phyloP scores from a whole-genome alignment of 1,140 invertebrate genomes.

The Tetramorium parvispinum region DNA sequence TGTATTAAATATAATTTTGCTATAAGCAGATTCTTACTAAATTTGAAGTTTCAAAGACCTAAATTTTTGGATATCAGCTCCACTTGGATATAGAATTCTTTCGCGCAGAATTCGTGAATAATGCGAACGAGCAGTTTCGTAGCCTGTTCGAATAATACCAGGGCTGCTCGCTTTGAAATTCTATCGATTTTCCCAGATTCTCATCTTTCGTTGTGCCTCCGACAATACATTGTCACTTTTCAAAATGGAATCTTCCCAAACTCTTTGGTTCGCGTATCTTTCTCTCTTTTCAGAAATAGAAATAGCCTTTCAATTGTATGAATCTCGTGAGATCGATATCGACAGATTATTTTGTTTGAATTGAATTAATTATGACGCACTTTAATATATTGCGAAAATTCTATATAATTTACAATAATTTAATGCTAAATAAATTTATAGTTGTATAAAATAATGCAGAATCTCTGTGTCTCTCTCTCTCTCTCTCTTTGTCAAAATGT shows the following conservation, averaged over 20 bases:
- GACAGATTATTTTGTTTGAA: not conserved
- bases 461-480: not conserved
- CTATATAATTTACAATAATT: not conserved
- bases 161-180: slow-evolving; percentile 21
- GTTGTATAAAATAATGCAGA: not conserved
- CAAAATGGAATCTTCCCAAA: slow-evolving; percentile 27
- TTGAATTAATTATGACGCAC: not conserved
- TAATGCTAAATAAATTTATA: not conserved
- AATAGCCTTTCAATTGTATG: not conserved
- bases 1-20: not conserved
- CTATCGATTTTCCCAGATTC: slow-evolving; percentile 55
- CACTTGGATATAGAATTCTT: not conserved
- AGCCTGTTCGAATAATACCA: slow-evolving; percentile 16
- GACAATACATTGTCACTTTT: slow-evolving; percentile 40
- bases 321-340: not conserved
- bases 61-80: not conserved
- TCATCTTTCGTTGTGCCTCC: slow-evolving; percentile 10
- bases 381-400: not conserved
- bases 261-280: not conserved
- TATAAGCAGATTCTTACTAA: not conserved
- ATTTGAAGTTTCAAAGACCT: not conserved
- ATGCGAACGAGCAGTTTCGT: slow-evolving; percentile 1
- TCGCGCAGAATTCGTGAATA: not conserved
- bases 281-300: not conserved
- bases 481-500: not conserved